Evolutionary conservation across 2,797 vertebrate genomes (phyloP), one percentile per base, ranked within the genome.

Genomic region (Eospalax fontanierii): DNA sequence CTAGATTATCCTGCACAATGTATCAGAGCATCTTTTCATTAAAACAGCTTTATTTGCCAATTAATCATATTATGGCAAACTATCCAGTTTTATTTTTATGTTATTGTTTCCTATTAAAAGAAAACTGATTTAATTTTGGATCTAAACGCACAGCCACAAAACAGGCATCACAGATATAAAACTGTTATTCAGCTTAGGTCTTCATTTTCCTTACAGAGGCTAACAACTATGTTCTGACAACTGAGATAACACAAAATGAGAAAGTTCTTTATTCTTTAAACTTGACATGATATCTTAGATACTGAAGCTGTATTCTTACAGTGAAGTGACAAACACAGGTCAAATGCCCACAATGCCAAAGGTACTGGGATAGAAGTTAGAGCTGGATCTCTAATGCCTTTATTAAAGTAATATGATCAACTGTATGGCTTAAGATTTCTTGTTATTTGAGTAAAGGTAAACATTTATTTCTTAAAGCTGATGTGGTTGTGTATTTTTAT

Each of bases 1-100:
- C 78, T 87, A 90, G 30, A 43, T 90, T 4, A 61, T 63, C 61
- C 12, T 88, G 94, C n/a, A 78, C 4, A 84, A 40, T 92, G 73
- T 71, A 93, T 61, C 1, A 40, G 0, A 92, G 8, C 4, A 88
- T 76, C 10, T 88, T 93, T 61, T 50, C 91, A 50, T 6, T 90
- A 71, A 78, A 33, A 70, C 1, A 12, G n/a, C n/a, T 80, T 87
- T 86, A 81, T 89, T 92, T 87, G 89, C 40, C 16, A 19, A 68
- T 2, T 86, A 65, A 71, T 33, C 5, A 33, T 65, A 33, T 16
- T 86, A 46, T n/a, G 33, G 21, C 3, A 82, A 82, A 57, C 21
- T 82, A 68, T 16, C 16, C 28, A 68, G 35, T 59, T 71, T n/a
- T n/a, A n/a, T 78, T 14, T 89, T 85, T 70, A 21, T 4, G 4